Evolutionary conservation across 2,888 invertebrate genomes (phyloP), one percentile per base, ranked within the genome.

Genomic region (Rhamphomyia laevipes): DNA sequence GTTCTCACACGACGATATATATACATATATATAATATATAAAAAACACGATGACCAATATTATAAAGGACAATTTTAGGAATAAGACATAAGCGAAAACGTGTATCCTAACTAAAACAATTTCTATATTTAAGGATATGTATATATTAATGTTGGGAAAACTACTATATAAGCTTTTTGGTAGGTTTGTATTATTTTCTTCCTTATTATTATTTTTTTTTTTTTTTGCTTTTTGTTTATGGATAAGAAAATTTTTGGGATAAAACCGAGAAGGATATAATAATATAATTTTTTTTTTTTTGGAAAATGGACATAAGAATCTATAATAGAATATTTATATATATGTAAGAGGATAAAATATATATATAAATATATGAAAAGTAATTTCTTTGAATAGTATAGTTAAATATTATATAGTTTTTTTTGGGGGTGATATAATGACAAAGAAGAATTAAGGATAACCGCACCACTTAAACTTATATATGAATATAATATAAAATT

Each of bases 71-170:
- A 42, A 21, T 42, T 23, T 42, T 15, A 27, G 21, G 12, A 42
- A 42, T 42, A 42, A 42, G 42, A 42, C 42, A 42, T 42, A 42
- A 42, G 42, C 21, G 27, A 27, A 38, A 17, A 42, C 27, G 27
- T 42, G 23, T 27, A 27, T 27, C 9, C 23, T n/a, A 35, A 13
- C 35, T 35, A 35, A 35, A 35, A 35, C 35, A 35, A 35, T 35
- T 35, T 35, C 35, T 35, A 13, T 13, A 13, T 33, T 33, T n/a
- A 33, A 5, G 5, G 4, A 21, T 21, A 21, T 21, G 9, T 27
- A 27, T 27, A 27, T 7, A 27, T 27, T 27, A 27, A 27, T 27
- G 23, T 27, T 27, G 23, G 23, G 9, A 27, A 27, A 27, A 27
- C 23, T 27, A 27, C 23, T 9, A 27, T 2, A 27, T 7, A 27